These are phyloP conservation scores for Notothenia rossii DNA, from an alignment of 2,113 vertebrate species.

Conservation along the genomic window DNA sequence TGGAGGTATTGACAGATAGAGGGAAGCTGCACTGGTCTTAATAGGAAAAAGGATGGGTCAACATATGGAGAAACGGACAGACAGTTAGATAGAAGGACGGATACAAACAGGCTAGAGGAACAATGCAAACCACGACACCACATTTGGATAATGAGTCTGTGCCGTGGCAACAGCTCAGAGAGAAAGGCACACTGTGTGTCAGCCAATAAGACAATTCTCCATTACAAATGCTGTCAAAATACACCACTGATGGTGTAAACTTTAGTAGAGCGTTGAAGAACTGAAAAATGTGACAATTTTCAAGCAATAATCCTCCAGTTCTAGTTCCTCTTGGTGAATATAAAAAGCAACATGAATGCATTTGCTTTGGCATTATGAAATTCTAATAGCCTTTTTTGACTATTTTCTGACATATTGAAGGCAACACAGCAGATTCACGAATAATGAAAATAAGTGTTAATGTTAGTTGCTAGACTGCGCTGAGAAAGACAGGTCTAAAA, in stretches of 20 bases:
- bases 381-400: neutral
- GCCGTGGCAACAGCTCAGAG: conserved; percentile 11
- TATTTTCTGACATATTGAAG: neutral
- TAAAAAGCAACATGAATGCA: neutral
- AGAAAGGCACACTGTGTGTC: neutral
- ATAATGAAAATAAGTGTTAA: neutral
- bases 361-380: neutral
- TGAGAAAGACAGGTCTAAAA: neutral
- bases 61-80: neutral
- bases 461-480: neutral
- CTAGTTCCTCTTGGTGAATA: neutral
- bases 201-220: conserved; percentile 3
- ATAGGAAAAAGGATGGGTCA: conserved; percentile 31
- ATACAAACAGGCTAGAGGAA: neutral
- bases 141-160: conserved; percentile 38
- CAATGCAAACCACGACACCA: conserved; percentile 37
- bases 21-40: conserved; percentile 40
- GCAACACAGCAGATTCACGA: neutral
- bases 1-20: conserved; percentile 26
- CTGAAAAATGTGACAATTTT: neutral
- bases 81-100: neutral
- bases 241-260: neutral
- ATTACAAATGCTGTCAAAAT: conserved; percentile 3
- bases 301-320: neutral
- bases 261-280: neutral